phyloP scores from a whole-genome alignment of 2,888 invertebrate species.

The Alloplasta piceator region DNA sequence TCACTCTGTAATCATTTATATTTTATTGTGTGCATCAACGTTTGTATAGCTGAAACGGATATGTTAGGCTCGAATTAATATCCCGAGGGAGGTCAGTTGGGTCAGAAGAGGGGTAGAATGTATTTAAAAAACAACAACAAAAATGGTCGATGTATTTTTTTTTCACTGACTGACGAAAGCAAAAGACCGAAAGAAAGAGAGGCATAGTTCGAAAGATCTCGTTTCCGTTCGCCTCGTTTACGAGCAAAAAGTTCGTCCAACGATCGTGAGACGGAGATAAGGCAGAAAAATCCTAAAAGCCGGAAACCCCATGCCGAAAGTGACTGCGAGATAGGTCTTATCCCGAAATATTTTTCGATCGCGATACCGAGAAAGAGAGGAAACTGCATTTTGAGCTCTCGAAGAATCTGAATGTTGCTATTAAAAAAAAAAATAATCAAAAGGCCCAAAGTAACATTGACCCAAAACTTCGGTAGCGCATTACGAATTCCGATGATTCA shows the following conservation, averaged over 20 bases:
- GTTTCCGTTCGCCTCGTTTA: slow-evolving; percentile 21
- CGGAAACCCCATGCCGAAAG: slow-evolving; percentile 53
- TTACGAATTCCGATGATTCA: slow-evolving; percentile 25
- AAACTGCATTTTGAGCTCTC: slow-evolving; percentile 1
- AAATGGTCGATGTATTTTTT: not conserved
- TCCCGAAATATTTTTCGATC: slow-evolving; percentile 18
- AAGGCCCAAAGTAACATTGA: not conserved
- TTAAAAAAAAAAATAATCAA: not conserved
- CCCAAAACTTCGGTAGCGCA: slow-evolving; percentile 11
- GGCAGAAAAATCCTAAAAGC: slow-evolving; percentile 31
- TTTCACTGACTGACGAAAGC: not conserved
- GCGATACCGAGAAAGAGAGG: not conserved
- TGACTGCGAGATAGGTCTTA: slow-evolving; percentile 22
- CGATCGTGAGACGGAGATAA: slow-evolving; percentile 38
- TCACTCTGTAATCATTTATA: not conserved
- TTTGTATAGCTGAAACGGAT: too few species aligned
- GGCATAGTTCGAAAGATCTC: slow-evolving; percentile 1
- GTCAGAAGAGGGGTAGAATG: not conserved
- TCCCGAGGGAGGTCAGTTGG: not conserved
- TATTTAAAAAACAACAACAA: not conserved
- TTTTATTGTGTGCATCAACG: too few species aligned
- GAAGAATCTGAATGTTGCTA: not conserved
- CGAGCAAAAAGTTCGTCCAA: slow-evolving; percentile 13
- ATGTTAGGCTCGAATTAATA: not conserved
- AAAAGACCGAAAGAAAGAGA: too few species aligned